Conservation (phyloP, 2,888 invertebrate genomes). For the Entomobrya proxima region DNA sequence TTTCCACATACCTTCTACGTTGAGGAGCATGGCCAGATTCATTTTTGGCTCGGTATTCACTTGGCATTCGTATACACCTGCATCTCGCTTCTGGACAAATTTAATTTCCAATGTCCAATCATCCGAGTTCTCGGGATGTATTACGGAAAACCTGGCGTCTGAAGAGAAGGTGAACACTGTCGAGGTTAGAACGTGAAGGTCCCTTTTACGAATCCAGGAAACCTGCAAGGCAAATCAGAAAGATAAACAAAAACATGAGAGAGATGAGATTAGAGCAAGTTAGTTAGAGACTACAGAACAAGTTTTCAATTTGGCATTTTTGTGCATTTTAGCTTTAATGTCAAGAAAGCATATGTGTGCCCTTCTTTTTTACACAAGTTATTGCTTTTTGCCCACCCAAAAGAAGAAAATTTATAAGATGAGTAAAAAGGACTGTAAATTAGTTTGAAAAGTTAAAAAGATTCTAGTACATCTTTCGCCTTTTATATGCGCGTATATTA, state of each 20-base stretch:
- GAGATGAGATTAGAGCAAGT: background rate
- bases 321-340: too few species aligned
- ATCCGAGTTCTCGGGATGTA: conserved; percentile 89
- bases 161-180: conserved; percentile 92
- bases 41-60: conserved; percentile 93
- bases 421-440: conserved; percentile 26
- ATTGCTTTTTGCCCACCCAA: background rate
- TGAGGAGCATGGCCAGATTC: conserved; percentile 88
- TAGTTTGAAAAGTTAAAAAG: background rate
- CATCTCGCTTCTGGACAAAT: conserved; percentile 89
- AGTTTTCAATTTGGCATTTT: background rate
- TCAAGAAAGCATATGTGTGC: background rate
- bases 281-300: background rate
- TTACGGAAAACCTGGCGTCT: conserved; percentile 89
- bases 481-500: background rate
- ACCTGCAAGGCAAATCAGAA: conserved; percentile 80
- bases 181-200: conserved; percentile 90
- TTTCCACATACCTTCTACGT: conserved; percentile 89
- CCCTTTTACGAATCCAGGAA: conserved; percentile 89
- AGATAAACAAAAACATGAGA: conserved; percentile 15
- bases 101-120: conserved; percentile 92
- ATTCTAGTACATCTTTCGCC: background rate
- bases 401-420: background rate
- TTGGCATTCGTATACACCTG: conserved; percentile 81
- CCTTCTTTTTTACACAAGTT: background rate